Base-by-base conservation (phyloP, 2,888 invertebrate species). In the Rhimphoctona megacephalus region DNA sequence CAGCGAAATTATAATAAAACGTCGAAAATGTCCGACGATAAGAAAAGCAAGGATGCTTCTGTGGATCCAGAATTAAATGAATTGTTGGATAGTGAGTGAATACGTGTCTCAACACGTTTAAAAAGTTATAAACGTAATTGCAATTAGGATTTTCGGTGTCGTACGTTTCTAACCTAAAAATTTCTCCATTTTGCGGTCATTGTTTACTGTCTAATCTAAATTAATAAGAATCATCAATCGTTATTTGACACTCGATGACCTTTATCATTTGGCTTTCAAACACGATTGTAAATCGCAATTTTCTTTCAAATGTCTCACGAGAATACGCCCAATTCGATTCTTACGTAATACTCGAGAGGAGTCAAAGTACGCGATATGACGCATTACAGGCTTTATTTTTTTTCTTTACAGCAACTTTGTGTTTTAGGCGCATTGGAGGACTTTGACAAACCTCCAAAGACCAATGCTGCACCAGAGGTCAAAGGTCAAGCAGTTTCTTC, bases 51-150 rank as follows among this genome's bases (percentile, higher is more conserved):
- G 83, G 92, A 89, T 54, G 90, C 88, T 78, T 94, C 94, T 9
- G 94, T 94, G 43, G 97, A 97, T 91, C 95, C 96, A 52, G 97
- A 97, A 93, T 94, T 97, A 88, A 96, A 97, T 83, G 97, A 97
- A 89, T 95, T 97, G 90, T 94, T 97, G 89, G 96, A 97, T 94
- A 97, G 97, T 97, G 94, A 96, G 96, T 95, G 30, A 67, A 52
- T 54, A 25, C 25, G 33, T 54, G 17, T 69, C 30, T 39, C 43
- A 8, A 33, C 6, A 22, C 46, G 19, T 66, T 46, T 8, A 49
- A 19, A 73, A 30, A 22, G 85, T 85, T 86, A 81, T 85, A 86
- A 78, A 61, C 17, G 25, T 54, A 66, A 81, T 36, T 52, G 3
- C 3, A 39, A 43, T 80, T 54, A 0, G 19, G 46, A n/a, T 19